A percentile compares a stretch with the other conserved stretches of the same genome.
These are phyloP conservation scores for Prorops nasuta DNA, from an alignment of 1,140 invertebrate genomes.

Conservation along the genomic window DNA sequence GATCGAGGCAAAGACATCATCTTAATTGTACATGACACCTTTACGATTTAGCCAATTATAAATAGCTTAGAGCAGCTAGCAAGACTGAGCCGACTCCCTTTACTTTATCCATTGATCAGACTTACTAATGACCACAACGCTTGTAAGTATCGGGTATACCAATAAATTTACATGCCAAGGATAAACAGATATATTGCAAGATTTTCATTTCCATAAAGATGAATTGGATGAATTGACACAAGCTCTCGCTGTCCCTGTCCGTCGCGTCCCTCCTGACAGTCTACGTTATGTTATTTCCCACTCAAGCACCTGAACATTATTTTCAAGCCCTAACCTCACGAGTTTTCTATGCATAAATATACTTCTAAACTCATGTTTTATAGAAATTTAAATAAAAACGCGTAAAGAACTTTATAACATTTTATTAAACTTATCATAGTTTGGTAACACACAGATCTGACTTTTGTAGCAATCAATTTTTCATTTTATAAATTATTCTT, in stretches of 20 bases:
- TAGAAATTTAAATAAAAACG: not conserved
- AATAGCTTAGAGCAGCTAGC: slow-evolving; percentile 14
- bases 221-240: too few species aligned
- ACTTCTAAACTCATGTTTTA: not conserved
- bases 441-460: not conserved
- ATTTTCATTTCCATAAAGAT: too few species aligned
- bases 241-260: too few species aligned
- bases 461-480: not conserved
- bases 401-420: not conserved
- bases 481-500: not conserved
- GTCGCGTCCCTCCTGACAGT: too few species aligned
- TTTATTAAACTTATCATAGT: not conserved
- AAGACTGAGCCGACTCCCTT: slow-evolving; percentile 16
- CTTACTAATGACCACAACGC: slow-evolving; percentile 19
- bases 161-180: not conserved
- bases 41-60: not conserved
- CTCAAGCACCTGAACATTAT: not conserved
- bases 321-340: not conserved
- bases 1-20: too few species aligned
- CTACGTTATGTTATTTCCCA: not conserved
- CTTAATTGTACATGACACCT: not conserved
- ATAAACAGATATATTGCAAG: too few species aligned
- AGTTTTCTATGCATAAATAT: not conserved
- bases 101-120: slow-evolving; percentile 23
- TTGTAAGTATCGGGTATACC: slow-evolving; percentile 14